Conservation (phyloP, 1,140 invertebrate genomes). For the Brevipalpus yothersi region DNA sequence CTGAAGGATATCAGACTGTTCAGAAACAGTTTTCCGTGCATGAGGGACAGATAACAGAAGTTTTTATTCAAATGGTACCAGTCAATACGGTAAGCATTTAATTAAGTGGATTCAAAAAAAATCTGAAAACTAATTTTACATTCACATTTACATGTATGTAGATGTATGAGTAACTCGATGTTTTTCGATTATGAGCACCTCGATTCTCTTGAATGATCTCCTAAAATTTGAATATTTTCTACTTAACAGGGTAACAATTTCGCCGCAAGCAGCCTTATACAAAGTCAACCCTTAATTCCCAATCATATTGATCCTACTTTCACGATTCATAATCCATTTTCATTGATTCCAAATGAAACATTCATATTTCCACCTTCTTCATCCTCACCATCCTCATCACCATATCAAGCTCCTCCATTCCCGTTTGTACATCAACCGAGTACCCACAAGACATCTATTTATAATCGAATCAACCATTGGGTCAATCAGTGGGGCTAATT, state of each 20-base stretch:
- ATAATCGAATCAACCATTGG: neutral
- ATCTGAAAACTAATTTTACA: too few species aligned
- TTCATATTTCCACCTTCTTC: neutral
- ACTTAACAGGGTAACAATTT: neutral
- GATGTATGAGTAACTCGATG: too few species aligned
- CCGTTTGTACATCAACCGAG: neutral
- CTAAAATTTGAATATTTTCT: neutral
- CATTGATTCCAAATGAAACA: neutral
- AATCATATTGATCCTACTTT: neutral
- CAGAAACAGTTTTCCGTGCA: conserved; percentile 7
- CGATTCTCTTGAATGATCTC: neutral
- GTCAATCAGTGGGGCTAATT: neutral
- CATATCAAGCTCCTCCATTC: neutral
- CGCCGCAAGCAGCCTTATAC: neutral
- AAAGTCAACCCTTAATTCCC: neutral
- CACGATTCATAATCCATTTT: neutral
- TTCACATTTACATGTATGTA: too few species aligned
- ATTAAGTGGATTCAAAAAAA: neutral
- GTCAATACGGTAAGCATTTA: neutral
- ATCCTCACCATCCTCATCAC: neutral
- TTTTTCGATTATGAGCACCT: too few species aligned
- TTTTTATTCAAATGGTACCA: neutral
- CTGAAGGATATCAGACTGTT: conserved; percentile 5
- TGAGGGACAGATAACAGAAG: neutral
- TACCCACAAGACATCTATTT: neutral